Base-by-base conservation (phyloP, 2,888 invertebrate genomes). In the Norana najaformis region DNA sequence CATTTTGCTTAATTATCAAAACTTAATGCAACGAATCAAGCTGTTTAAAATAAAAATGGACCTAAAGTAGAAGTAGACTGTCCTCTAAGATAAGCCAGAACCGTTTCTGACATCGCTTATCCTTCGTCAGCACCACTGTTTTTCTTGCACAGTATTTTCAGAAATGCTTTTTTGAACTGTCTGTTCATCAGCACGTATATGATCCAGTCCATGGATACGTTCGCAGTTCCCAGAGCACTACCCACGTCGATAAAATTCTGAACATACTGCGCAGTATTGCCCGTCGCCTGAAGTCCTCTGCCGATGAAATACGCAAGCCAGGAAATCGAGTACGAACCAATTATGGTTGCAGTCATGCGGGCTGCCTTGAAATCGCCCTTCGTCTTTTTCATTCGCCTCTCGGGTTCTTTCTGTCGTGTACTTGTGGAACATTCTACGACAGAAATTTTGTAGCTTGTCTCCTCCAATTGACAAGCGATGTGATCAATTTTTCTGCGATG, bases 301-400 rank as follows among this genome's bases (percentile, higher is more conserved):
- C 85, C 85, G n/a, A 85, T 16, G 1, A 36, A 11, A 37, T 13
- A 85, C 85, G 85, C 0, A 34, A 85, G 85, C 85, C 35, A 37
- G 36, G 20, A 37, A 2, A 85, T 18, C 36, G 85, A 5, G 85
- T 85, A 85, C 35, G 85, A 35, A 23, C 85, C 35, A 6, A 85
- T 23, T 0, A 85, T 20, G 4, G 18, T 3, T 0, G 85, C 85
- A 1, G 85, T 85, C 85, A 85, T 85, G 0, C 37, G 16, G 85
- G 85, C 85, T 23, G 85, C 85, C 36, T 85, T 85, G 85, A 85
- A 85, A 0, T 85, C 85, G 20, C 85, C 36, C 85, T 85, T 85
- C 11, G 20, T 85, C 69, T n/a, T 69, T 1, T 30, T n/a, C n/a
- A 30, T 69, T 1, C 53, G 23, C 23, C 3, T 53, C 30, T 30